Evolutionary conservation across 2,113 vertebrate genomes (phyloP).

Genomic region (Pyxicephalus adspersus): DNA sequence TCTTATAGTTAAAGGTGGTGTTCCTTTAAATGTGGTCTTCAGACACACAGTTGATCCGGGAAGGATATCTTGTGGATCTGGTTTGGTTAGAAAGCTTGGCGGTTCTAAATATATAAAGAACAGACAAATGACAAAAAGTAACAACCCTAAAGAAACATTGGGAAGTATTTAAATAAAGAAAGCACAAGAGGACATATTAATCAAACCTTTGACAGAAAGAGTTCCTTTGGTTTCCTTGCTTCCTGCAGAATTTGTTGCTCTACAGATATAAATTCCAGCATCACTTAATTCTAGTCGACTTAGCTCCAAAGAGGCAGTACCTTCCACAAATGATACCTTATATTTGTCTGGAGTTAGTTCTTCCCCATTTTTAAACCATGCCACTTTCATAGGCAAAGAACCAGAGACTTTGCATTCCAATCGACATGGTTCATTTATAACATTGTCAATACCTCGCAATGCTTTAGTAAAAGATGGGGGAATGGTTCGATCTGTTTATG

Average conservation of each 20-base stretch:
- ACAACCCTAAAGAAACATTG: constrained; percentile 35
- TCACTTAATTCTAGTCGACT: constrained; percentile 80
- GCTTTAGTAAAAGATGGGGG: constrained; percentile 92
- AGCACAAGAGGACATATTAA: constrained; percentile 51
- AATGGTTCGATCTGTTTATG: constrained; percentile 88
- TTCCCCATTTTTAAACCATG: constrained; percentile 92
- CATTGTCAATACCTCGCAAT: constrained; percentile 86
- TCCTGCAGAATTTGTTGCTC: constrained; percentile 90
- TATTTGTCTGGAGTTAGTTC: constrained; percentile 82
- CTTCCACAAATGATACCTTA: constrained; percentile 83
- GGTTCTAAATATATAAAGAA: constrained; percentile 83
- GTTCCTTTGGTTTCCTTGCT: constrained; percentile 90
- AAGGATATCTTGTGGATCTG: constrained; percentile 82
- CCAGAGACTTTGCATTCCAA: constrained; percentile 94
- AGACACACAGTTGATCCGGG: constrained; percentile 86
- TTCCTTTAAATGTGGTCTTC: constrained; percentile 86
- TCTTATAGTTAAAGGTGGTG: constrained; percentile 82
- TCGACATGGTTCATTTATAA: constrained; percentile 73
- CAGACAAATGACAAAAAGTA: constrained; percentile 58
- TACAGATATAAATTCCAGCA: constrained; percentile 90
- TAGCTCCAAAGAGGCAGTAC: constrained; percentile 83
- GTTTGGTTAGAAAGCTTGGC: constrained; percentile 84
- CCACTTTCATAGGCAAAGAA: constrained; percentile 89
- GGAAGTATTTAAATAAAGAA: constrained; percentile 10
- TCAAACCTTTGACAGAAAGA: constrained; percentile 92